Percentiles rank a stretch among this genome's conserved stretches.
Conservation (phyloP, 2,888 invertebrate species). For the Hydrotaea diabolus region DNA sequence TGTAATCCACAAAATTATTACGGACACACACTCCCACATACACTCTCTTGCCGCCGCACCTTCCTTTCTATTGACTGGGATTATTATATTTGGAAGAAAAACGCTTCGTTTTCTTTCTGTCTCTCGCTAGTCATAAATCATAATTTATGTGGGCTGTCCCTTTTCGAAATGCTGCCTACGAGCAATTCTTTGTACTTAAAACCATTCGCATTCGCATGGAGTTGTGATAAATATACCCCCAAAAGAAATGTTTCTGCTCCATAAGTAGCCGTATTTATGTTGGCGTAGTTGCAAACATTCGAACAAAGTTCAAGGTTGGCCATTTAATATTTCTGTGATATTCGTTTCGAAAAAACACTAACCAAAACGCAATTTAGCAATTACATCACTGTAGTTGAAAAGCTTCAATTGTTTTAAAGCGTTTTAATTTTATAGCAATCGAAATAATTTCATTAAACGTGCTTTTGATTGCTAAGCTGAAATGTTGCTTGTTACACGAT, state of each 20-base stretch:
- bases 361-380: background rate
- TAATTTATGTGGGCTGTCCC: constrained; percentile 2
- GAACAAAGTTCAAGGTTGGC: background rate
- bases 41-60: background rate
- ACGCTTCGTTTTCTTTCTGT: background rate
- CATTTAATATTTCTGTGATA: background rate
- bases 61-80: background rate
- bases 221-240: background rate
- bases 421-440: background rate
- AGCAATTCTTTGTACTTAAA: background rate
- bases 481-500: background rate
- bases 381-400: background rate
- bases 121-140: background rate
- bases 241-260: background rate
- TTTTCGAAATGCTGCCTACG: background rate
- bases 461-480: constrained; percentile 5
- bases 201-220: no score
- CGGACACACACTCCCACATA: no score
- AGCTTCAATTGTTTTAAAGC: background rate
- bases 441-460: constrained; percentile 17
- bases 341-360: background rate
- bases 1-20: background rate
- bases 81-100: background rate
- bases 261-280: background rate
- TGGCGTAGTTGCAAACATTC: background rate